These are phyloP conservation scores for Hetaerina titia DNA, from an alignment of 2,888 invertebrate genomes.

Conservation along the genomic window DNA sequence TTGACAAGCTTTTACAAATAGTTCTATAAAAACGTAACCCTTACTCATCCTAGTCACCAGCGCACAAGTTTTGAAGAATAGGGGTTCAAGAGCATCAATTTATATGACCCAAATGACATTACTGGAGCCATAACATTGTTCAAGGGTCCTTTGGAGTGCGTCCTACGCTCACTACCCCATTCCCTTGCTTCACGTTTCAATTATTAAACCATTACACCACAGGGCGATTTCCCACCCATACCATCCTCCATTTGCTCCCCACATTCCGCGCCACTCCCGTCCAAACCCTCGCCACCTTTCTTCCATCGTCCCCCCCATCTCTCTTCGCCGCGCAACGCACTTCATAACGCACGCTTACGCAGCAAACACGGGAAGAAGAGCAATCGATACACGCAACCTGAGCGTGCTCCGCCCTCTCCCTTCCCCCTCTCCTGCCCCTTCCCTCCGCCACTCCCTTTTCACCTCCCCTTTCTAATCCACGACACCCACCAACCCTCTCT, in stretches of 20 bases:
- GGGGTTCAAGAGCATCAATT: neutral
- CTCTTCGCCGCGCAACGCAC: neutral
- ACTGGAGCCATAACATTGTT: neutral
- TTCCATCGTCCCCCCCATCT: neutral
- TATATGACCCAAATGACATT: neutral
- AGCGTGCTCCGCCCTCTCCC: neutral
- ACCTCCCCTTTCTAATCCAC: no score
- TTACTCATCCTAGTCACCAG: no score
- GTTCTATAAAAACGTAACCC: no score
- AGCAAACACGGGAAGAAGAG: neutral
- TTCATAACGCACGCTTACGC: neutral
- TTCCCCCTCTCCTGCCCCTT: neutral
- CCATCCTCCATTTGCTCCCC: neutral
- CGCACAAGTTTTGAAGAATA: neutral
- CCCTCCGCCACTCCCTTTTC: no score
- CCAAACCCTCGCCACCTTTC: neutral
- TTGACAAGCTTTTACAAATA: no score
- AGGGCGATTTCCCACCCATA: neutral
- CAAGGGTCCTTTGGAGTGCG: neutral
- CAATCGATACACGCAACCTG: conserved; percentile 25
- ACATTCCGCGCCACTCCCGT: no score
- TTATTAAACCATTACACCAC: neutral
- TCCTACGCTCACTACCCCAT: neutral
- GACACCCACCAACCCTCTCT: neutral
- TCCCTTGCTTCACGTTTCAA: neutral